Percentiles rank a stretch among this genome's conserved stretches.
These are phyloP conservation scores for Tromatobia lineatoria DNA, from an alignment of 2,888 invertebrate genomes.

Conservation along the genomic window DNA sequence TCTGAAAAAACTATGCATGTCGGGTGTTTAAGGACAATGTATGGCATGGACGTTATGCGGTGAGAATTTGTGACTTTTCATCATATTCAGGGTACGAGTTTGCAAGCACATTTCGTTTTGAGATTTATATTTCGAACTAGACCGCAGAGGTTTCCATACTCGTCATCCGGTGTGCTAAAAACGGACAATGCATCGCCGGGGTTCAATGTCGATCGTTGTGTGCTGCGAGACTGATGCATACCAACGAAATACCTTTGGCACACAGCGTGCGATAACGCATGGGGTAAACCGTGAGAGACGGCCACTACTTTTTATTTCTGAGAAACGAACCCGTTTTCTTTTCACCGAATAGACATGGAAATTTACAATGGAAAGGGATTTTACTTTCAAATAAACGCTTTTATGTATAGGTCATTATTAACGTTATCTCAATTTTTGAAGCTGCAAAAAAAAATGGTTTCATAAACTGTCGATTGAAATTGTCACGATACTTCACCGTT, in stretches of 20 bases:
- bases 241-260: slow-evolving; percentile 33
- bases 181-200: slow-evolving; percentile 56
- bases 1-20: slow-evolving; percentile 14
- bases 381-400: too few relatives aligned
- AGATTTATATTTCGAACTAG: slow-evolving; percentile 68
- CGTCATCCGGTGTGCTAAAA: slow-evolving; percentile 62
- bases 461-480: too few relatives aligned
- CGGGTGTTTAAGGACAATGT: not conserved
- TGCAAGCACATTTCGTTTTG: slow-evolving; percentile 58
- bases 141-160: slow-evolving; percentile 66
- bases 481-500: too few relatives aligned
- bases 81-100: slow-evolving; percentile 38
- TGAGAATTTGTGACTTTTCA: slow-evolving; percentile 51
- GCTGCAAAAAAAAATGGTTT: too few relatives aligned
- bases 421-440: too few relatives aligned
- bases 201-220: slow-evolving; percentile 56
- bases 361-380: too few relatives aligned
- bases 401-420: too few relatives aligned
- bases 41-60: not conserved
- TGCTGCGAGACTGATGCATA: slow-evolving; percentile 35
- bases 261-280: slow-evolving; percentile 24
- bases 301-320: not conserved
- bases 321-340: not conserved
- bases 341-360: too few relatives aligned
- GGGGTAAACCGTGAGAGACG: slow-evolving; percentile 12